Evolutionary conservation across 2,888 invertebrate genomes (phyloP), one percentile per base, ranked within the genome.

Genomic region (Drosophila bunnanda): DNA sequence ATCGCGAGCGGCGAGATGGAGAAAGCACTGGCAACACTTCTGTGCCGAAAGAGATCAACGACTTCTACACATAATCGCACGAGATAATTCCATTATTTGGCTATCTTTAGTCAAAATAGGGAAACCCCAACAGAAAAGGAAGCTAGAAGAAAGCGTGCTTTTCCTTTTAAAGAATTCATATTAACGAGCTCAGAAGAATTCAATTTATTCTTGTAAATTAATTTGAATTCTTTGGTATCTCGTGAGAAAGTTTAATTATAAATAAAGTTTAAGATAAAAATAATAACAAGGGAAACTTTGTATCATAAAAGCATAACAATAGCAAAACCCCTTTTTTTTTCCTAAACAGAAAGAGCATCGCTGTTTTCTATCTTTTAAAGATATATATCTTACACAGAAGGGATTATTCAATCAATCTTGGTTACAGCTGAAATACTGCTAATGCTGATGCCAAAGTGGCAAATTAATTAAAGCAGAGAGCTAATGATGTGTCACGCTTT

Each of bases 21-120:
- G 83, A 83, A 83, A 83, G 85, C 82, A 85, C 79, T 71, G 38
- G 36, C 8, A 38, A 73, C 38, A 48, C 54, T 48, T 61, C 32
- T 28, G 30, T 60, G 53, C 46, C 53, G 25, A 38, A 39, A 25
- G 22, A 57, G 67, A 57, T 44, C 50, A 52, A 34, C 57, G 59
- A 60, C 70, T 69, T 60, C 36, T 68, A n/a, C 38, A 52, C 8
- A 10, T 46, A 59, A 53, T 69, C 60, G 41, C 32, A 57, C 41
- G 10, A 69, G 58, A 60, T 46, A 53, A 38, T 50, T 70, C 32
- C 30, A 46, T 41, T 64, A 50, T 28, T 30, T 54, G 25, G 8
- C n/a, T 41, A 22, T 57, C n/a, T 48, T n/a, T 50, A 15, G 32
- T 12, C 25, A 28, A 65, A 32, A 0, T 48, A 9, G 67, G 56